Evolutionary conservation across 1,140 invertebrate genomes (phyloP).

Genomic region (Cecropterus lyciades): DNA sequence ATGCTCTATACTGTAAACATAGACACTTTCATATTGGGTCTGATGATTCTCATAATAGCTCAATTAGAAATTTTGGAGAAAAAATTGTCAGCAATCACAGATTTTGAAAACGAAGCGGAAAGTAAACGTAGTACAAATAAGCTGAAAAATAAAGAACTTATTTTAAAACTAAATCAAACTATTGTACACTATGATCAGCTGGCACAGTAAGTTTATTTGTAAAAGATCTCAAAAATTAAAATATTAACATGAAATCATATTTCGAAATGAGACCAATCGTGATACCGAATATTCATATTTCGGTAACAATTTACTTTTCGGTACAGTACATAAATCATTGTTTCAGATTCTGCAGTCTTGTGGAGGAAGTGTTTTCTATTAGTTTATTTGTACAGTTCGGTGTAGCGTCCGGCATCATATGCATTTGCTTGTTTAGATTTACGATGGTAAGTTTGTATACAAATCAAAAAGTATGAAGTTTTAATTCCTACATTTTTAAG

Average conservation of each 20-base stretch:
- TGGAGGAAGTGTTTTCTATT: conserved; percentile 60
- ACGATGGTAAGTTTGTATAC: conserved; percentile 63
- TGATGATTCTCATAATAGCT: conserved; percentile 60
- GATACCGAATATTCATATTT: no score
- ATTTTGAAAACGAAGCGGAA: conserved; percentile 5
- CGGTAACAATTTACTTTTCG: no score
- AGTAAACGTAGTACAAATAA: no score
- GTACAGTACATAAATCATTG: neutral
- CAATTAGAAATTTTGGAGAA: conserved; percentile 63
- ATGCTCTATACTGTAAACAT: conserved; percentile 61
- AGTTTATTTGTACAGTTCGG: conserved; percentile 64
- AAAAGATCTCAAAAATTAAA: no score
- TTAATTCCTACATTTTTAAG: no score
- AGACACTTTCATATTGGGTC: conserved; percentile 62
- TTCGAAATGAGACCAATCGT: no score
- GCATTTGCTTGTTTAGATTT: conserved; percentile 64
- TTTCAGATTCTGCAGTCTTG: conserved; percentile 62
- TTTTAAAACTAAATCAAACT: conserved; percentile 50
- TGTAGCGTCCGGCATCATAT: conserved; percentile 62
- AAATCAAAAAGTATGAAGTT: no score
- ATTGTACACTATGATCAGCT: conserved; percentile 58
- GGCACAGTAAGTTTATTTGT: conserved; percentile 47
- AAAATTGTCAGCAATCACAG: conserved; percentile 50
- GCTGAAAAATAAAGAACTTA: conserved; percentile 6
- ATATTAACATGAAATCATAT: no score